Conservation (phyloP, 2,797 vertebrate species). For the Eleutherodactylus coqui region DNA sequence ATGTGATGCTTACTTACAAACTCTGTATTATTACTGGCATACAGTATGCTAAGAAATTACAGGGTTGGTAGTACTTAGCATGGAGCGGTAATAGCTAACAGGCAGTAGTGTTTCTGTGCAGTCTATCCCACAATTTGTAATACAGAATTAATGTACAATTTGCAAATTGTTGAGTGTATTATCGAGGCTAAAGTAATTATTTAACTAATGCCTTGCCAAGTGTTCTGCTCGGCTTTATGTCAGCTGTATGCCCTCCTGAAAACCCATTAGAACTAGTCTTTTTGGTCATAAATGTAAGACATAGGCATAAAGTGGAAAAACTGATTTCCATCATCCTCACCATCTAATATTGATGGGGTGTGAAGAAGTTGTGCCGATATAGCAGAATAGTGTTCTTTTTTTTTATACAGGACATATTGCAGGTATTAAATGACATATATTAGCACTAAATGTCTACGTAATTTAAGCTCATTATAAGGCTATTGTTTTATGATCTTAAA, state of each 20-base stretch:
- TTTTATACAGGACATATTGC: background rate
- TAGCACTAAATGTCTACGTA: background rate
- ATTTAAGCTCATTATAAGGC: background rate
- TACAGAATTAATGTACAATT: conserved; percentile 14
- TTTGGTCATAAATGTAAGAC: background rate
- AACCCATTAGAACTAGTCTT: background rate
- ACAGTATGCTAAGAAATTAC: conserved; percentile 15
- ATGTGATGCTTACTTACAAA: background rate
- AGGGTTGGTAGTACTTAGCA: background rate
- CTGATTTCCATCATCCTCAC: background rate
- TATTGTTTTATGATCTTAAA: background rate
- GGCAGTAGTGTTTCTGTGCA: too few species aligned
- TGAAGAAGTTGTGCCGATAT: background rate
- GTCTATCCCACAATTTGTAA: background rate
- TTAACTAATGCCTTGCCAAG: background rate
- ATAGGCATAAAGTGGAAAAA: background rate
- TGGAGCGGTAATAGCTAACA: background rate
- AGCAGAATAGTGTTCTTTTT: background rate
- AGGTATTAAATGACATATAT: background rate
- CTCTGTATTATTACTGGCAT: background rate
- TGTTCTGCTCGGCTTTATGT: background rate
- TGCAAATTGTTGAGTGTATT: background rate
- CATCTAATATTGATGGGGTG: background rate
- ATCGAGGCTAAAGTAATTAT: background rate
- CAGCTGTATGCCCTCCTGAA: background rate